Evolutionary conservation across 2,113 vertebrate species (phyloP).

Genomic region (Ceuthmochares aereus): DNA sequence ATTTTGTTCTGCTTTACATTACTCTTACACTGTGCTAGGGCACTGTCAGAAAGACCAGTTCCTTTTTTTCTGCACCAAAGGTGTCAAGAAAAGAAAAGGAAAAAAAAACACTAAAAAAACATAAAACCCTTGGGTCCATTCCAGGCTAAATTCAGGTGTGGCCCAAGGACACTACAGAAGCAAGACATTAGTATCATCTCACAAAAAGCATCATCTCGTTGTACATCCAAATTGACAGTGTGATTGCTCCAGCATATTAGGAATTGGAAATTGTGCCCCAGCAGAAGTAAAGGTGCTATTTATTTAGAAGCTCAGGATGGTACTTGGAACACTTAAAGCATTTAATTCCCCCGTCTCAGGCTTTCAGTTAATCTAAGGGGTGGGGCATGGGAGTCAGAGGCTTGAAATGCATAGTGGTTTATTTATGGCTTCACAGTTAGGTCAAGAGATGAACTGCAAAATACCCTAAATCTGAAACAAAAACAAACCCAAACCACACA

Average conservation of each 20-base stretch:
- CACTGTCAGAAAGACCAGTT: neutral
- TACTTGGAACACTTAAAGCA: neutral
- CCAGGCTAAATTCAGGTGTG: neutral
- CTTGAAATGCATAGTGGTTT: neutral
- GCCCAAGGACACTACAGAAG: neutral
- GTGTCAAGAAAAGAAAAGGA: neutral
- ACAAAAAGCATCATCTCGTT: neutral
- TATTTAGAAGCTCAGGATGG: neutral
- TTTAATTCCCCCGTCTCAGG: neutral
- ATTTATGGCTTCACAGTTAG: neutral
- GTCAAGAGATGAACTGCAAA: neutral
- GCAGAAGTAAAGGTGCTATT: neutral
- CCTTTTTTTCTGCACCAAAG: neutral
- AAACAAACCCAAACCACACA: neutral
- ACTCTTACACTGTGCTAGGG: neutral
- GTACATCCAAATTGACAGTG: neutral
- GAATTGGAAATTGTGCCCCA: neutral
- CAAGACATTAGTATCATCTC: neutral
- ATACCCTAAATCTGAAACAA: neutral
- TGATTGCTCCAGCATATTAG: neutral
- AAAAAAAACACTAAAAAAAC: neutral
- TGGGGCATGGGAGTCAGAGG: neutral
- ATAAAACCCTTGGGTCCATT: neutral
- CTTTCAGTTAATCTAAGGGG: neutral
- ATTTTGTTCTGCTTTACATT: neutral